phyloP scores from a whole-genome alignment of 2,797 vertebrate species.

The Gambusia yucatana region DNA sequence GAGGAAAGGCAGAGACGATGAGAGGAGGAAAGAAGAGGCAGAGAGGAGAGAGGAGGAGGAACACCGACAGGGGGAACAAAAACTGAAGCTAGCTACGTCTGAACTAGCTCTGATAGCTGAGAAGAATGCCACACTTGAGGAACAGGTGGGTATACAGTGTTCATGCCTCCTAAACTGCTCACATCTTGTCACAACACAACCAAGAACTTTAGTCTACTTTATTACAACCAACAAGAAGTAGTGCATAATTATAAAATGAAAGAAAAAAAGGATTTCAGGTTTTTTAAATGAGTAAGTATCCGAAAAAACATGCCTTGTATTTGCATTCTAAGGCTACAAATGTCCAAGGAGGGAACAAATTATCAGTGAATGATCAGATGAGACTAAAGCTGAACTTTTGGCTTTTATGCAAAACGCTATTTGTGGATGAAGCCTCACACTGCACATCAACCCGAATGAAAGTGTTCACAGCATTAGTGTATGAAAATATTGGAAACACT shows the following conservation, averaged over 20 bases:
- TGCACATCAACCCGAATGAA: neutral
- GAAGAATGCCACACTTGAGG: slow-evolving; percentile 76
- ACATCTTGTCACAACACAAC: neutral
- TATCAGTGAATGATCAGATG: neutral
- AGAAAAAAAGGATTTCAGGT: neutral
- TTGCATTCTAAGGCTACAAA: neutral
- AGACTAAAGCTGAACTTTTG: neutral
- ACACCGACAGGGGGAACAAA: slow-evolving; percentile 75
- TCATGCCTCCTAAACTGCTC: neutral
- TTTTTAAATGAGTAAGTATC: neutral
- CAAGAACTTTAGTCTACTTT: neutral
- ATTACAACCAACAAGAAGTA: neutral
- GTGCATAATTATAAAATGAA: neutral
- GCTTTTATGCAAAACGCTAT: neutral
- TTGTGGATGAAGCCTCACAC: neutral
- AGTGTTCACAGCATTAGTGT: neutral
- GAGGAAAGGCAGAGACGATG: slow-evolving; percentile 67
- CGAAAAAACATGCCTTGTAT: neutral
- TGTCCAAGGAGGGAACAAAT: neutral
- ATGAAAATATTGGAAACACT: neutral
- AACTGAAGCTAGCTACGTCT: slow-evolving; percentile 79
- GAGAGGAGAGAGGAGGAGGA: slow-evolving; percentile 65
- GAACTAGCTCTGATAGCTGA: slow-evolving; percentile 77
- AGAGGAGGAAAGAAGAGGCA: slow-evolving; percentile 70
- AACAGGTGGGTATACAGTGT: slow-evolving; percentile 76